Evolutionary conservation across 2,797 vertebrate species (phyloP), one percentile per base, ranked within the genome.

Genomic region (Menidia menidia): DNA sequence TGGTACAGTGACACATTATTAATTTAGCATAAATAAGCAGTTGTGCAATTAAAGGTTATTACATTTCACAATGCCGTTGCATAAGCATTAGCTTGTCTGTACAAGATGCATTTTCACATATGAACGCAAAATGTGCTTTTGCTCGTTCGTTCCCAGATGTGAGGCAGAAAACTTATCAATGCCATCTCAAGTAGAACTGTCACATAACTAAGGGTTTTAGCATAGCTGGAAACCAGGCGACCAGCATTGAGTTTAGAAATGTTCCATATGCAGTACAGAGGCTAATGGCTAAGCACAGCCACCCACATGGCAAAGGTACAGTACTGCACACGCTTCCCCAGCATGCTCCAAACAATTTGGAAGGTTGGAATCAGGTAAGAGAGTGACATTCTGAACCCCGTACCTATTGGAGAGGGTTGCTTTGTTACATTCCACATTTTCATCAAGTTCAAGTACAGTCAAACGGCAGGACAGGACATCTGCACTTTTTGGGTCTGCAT

Each of bases 91-190:
- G 72, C 81, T 86, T 55, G 64, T 84, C 87, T 91, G 89, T 90
- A 82, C 86, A 89, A 82, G 78, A 87, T 93, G 83, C 77, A 67
- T 86, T 87, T 91, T 90, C 80, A 89, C 89, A 88, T 75, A 87
- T 89, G 79, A 82, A 84, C 72, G 80, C 87, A 84, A 85, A 85
- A 84, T 89, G 83, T 87, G 88, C 82, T 89, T 87, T 65, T 66
- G 72, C 73, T 81, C 56, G 69, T 80, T 68, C 51, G 81, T 75
- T 35, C 60, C 51, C 75, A 64, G 64, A 80, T 76, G 63, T 76
- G 67, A 67, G 41, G 61, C 50, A 66, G 42, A 82, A 73, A 77
- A 83, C 43, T 43, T 47, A 73, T 67, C 58, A 56, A 58, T 57
- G 62, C 54, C 19, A 63, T 82, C 59, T 77, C 45, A 64, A 62